Conservation (phyloP, 2,888 invertebrate genomes). For the Hemicrepidius hirtus region DNA sequence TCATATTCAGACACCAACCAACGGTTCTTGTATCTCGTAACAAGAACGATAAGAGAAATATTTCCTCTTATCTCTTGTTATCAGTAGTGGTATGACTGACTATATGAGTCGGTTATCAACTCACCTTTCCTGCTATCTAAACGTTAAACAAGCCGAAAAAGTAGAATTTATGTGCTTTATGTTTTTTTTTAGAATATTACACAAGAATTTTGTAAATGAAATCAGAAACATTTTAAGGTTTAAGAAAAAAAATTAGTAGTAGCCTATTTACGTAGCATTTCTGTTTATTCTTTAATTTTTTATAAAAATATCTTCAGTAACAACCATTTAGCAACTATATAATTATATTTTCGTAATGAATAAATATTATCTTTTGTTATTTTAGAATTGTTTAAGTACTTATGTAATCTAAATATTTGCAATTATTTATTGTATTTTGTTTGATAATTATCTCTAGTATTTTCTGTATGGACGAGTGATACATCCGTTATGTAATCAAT, state of each 20-base stretch:
- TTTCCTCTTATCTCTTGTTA: conserved; percentile 39
- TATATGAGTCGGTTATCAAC: conserved; percentile 27
- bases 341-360: neutral
- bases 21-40: conserved; percentile 30
- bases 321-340: neutral
- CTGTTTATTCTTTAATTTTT: conserved; percentile 3
- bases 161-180: neutral
- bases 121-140: conserved; percentile 36
- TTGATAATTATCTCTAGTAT: conserved; percentile 16
- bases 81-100: conserved; percentile 30
- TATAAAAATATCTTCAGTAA: neutral
- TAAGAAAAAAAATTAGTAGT: no score
- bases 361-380: conserved; percentile 28
- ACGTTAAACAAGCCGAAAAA: neutral
- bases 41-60: conserved; percentile 37
- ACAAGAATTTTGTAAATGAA: neutral
- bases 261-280: no score
- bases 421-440: conserved; percentile 9
- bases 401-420: conserved; percentile 24
- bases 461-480: neutral
- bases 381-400: conserved; percentile 27
- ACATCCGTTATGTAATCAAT: neutral
- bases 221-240: no score
- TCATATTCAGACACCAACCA: conserved; percentile 27
- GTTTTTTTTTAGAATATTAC: neutral